Evolutionary conservation across 2,797 vertebrate species (phyloP).

Genomic region (Chloroceryle amazona): DNA sequence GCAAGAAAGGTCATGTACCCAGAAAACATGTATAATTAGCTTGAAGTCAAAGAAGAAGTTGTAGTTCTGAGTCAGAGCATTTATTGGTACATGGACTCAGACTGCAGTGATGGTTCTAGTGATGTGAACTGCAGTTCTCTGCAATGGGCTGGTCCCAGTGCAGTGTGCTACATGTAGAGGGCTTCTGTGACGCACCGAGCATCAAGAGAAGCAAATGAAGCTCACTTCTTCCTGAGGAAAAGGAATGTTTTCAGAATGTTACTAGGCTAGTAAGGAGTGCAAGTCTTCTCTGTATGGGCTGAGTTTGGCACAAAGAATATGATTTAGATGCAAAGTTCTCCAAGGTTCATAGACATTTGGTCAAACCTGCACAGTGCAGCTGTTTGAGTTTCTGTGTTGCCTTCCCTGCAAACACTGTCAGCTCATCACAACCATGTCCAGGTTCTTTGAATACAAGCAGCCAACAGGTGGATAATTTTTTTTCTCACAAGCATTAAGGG

Average conservation of each 20-base stretch:
- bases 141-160: not conserved
- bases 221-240: not conserved
- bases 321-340: not conserved
- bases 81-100: not conserved
- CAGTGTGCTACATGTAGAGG: not conserved
- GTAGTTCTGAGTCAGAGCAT: not conserved
- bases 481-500: not conserved
- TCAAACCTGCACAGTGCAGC: not conserved
- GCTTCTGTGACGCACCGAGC: not conserved
- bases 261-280: not conserved
- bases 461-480: not conserved
- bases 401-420: fast-evolving
- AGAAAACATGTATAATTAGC: not conserved
- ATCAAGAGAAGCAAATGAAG: not conserved
- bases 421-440: fast-evolving
- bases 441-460: not conserved
- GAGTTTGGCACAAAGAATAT: not conserved
- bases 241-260: not conserved
- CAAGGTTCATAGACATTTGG: not conserved
- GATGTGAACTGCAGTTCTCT: not conserved
- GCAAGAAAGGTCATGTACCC: not conserved
- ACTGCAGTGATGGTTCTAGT: not conserved
- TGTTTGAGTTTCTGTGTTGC: not conserved
- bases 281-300: not conserved
- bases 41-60: not conserved